Conservation (phyloP, 2,797 vertebrate genomes). For the Rhadinocentrus ornatus region DNA sequence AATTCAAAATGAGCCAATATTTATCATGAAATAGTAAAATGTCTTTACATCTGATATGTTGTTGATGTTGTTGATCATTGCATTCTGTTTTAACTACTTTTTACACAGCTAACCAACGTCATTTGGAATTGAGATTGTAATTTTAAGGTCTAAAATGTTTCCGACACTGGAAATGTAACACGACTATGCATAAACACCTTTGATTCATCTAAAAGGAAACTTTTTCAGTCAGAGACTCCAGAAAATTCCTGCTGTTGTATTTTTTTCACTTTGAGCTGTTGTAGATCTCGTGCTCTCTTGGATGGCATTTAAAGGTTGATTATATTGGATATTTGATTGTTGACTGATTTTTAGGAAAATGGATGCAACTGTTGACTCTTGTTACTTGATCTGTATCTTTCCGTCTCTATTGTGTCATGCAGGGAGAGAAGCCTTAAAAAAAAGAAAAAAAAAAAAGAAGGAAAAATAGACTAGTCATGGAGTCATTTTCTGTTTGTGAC, state of each 20-base stretch:
- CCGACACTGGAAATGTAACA: not conserved
- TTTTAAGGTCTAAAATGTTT: not conserved
- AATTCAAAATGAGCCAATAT: too few species aligned
- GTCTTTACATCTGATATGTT: too few species aligned
- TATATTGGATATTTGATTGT: constrained; percentile 25
- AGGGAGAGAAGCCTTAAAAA: not conserved
- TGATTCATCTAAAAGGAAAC: not conserved
- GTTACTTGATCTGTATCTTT: constrained; percentile 33
- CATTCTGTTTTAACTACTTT: too few species aligned
- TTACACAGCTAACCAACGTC: too few species aligned
- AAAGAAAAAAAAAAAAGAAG: not conserved
- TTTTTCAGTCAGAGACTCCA: constrained; percentile 16
- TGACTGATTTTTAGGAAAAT: constrained; percentile 58
- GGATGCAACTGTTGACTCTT: constrained; percentile 54
- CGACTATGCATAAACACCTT: not conserved
- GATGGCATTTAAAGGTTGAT: constrained; percentile 62
- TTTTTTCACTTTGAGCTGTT: constrained; percentile 29
- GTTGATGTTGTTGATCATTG: too few species aligned
- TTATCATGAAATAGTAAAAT: too few species aligned
- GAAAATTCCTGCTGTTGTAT: not conserved
- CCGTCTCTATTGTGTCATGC: constrained; percentile 23
- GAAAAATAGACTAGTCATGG: not conserved
- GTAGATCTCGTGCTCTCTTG: constrained; percentile 49
- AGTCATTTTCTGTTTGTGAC: constrained; percentile 26
- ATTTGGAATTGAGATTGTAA: too few species aligned